Percentiles rank a stretch among this genome's conserved stretches.
Evolutionary conservation across 2,797 vertebrate genomes (phyloP).

Genomic region (Myioborus melanocephalus): DNA sequence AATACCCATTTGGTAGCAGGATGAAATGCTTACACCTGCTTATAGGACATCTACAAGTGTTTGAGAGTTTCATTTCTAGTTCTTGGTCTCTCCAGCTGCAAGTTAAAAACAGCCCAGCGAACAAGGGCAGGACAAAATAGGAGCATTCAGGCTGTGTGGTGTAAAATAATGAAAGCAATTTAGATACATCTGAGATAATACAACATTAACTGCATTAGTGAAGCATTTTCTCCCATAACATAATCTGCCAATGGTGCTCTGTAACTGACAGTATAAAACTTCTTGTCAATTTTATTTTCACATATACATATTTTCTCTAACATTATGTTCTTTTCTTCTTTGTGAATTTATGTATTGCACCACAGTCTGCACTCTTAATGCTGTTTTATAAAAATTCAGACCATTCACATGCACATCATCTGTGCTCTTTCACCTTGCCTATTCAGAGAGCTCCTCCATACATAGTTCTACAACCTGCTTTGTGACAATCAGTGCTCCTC

Average conservation of each 20-base stretch:
- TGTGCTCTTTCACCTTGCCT: background rate
- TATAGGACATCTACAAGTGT: background rate
- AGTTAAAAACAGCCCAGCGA: background rate
- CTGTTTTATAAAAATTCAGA: background rate
- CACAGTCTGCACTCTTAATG: background rate
- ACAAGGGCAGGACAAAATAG: background rate
- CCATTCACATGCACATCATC: background rate
- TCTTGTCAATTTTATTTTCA: slow-evolving; percentile 8
- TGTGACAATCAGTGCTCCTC: background rate
- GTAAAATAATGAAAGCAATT: slow-evolving; percentile 51
- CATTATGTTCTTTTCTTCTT: background rate
- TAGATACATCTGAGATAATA: slow-evolving; percentile 41
- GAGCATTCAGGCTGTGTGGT: background rate
- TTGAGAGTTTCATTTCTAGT: background rate
- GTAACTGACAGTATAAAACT: background rate
- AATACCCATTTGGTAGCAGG: background rate
- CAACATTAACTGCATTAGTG: slow-evolving; percentile 28
- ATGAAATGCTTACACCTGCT: background rate
- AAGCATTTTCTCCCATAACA: background rate
- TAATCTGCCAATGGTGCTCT: background rate
- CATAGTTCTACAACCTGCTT: background rate
- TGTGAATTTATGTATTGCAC: background rate
- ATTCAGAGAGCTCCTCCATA: background rate
- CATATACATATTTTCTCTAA: background rate
- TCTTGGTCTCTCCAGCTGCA: background rate